Evolutionary conservation across 2,113 vertebrate genomes (phyloP).

Genomic region (Peromyscus polionotus): DNA sequence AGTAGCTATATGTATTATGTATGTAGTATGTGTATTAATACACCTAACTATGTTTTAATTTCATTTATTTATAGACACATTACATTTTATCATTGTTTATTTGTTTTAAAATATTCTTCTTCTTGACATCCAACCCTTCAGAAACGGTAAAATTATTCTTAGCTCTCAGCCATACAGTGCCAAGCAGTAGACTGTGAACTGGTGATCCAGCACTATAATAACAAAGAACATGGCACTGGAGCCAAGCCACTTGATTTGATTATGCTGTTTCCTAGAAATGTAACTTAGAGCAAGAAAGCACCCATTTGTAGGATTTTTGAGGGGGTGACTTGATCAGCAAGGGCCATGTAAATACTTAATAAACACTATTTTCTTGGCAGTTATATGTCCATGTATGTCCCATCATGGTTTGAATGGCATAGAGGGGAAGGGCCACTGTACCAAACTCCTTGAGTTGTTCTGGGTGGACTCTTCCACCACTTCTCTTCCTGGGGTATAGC

Average conservation of each 20-base stretch:
- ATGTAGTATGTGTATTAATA: background rate
- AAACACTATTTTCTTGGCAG: background rate
- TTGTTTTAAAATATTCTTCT: constrained; percentile 10
- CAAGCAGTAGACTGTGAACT: background rate
- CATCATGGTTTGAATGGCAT: background rate
- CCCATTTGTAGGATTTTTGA: background rate
- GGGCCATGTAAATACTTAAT: background rate
- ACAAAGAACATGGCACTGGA: background rate
- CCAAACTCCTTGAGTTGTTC: background rate
- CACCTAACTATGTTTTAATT: background rate
- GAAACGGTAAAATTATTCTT: background rate
- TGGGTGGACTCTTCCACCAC: background rate
- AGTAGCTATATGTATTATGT: background rate
- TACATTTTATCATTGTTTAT: background rate
- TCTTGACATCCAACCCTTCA: background rate
- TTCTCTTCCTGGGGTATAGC: background rate
- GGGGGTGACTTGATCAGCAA: background rate
- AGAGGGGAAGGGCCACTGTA: background rate
- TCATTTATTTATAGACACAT: background rate
- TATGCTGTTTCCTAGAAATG: background rate
- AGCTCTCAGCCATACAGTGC: background rate
- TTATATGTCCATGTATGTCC: background rate
- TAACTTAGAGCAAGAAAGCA: background rate
- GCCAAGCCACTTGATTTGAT: background rate
- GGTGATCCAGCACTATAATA: background rate